Base-by-base conservation (phyloP, 2,888 invertebrate genomes). In the Miltochrista miniata region DNA sequence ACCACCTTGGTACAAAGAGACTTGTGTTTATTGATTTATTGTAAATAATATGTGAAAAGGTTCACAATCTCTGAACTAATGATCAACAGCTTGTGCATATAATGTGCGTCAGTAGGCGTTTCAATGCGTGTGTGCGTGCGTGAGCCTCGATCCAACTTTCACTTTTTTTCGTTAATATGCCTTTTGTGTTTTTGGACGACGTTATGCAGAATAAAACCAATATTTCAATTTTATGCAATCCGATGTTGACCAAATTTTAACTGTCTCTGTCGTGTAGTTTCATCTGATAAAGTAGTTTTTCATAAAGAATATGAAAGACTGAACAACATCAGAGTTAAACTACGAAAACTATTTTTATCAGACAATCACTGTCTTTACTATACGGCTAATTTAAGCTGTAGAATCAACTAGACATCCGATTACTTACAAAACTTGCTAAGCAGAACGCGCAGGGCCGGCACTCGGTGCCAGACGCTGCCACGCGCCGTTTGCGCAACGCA, bases 81-180 rank as follows among this genome's bases (percentile, higher is more conserved):
- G 57, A 67, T 69, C 69, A 65, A 56, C 56, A 54, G 50, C 47
- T 33, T 50, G 38, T 59, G 51, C 54, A 58, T 63, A 68, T 51
- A n/a, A 60, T 54, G 62, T 66, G 73, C 65, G 65, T 53, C 65
- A 68, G 76, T 66, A 73, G 61, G 72, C 69, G 61, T 56, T 67
- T 50, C 49, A n/a, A 66, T 67, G 68, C 52, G 72, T 58, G 72
- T 70, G 61, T 56, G 70, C 68, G 69, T 61, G 59, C 64, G 52
- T n/a, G n/a, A n/a, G n/a, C n/a, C 51, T 30, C 47, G 65, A 61
- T 54, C 64, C 57, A 54, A 81, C 90, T 91, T 90, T 90, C 90
- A 89, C 90, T 90, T 90, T 88, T 86, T 87, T 87, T 87, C 82
- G 86, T 86, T 83, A 81, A 83, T 85, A 85, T 79, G 83, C 83